Base-by-base conservation (phyloP, 1,140 invertebrate species). In the Schlechtendalia chinensis region DNA sequence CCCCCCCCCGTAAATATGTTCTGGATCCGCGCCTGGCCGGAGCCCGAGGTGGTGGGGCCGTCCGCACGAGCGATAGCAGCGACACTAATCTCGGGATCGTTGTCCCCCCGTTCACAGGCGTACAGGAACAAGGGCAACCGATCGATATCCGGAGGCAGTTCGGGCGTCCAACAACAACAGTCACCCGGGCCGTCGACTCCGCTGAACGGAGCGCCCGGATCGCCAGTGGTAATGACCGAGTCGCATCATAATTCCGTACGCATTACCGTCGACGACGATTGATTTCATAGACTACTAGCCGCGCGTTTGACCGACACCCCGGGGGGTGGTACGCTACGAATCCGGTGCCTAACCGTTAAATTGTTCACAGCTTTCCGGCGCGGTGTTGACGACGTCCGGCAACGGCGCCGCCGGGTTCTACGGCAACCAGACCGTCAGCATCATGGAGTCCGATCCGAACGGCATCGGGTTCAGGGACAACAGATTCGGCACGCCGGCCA, bases 371-470 rank as follows among this genome's bases (percentile, higher is more conserved):
- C 56, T 79, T 14, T 79, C 75, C 16, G 75, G 75, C 0, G 11
- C 75, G 14, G 75, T 79, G 17, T 61, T 79, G 45, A 63, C 75
- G 6, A 79, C 75, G 58, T 27, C 54, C 17, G 17, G 75, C 5
- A 79, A 79, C 75, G 75, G 75, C 4, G n/a, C 29, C 59, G 75
- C 56, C 59, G 75, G 75, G 4, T 79, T 79, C 39, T 79, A 79
- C 75, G 56, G 75, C n/a, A 79, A 79, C 24, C 75, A 79, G 39
- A 14, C 75, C 1, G 75, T 79, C 5, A 79, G 75, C 22, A 79
- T 79, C 17, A 79, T 79, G 75, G 75, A 79, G 61, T 79, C 75
- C n/a, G 75, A 79, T 29, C 75, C 75, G 0, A 79, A 79, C 14
- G 75, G 75, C 12, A 79, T 79, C 0, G 75, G 54, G 14, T 79